These are phyloP conservation scores for Hiodon alosoides DNA, from an alignment of 2,113 vertebrate species.

Conservation along the genomic window DNA sequence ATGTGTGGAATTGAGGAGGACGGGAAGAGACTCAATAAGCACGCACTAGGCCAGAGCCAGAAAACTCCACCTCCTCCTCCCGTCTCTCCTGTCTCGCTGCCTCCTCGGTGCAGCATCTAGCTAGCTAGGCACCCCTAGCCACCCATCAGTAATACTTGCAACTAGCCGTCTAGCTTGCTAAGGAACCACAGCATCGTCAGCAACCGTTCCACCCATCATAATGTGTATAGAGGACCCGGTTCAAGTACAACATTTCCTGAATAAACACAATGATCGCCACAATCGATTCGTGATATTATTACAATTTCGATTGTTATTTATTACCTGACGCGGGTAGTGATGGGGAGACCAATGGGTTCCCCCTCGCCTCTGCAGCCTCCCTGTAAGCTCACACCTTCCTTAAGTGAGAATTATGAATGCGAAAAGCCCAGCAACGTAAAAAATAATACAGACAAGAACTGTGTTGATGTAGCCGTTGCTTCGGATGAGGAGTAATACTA, in stretches of 20 bases:
- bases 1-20: neutral
- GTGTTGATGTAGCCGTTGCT: constrained; percentile 16
- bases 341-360: constrained; percentile 36
- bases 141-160: neutral
- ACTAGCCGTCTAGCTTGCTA: neutral
- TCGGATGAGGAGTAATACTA: constrained; percentile 1
- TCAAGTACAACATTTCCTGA: neutral
- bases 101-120: constrained; percentile 30
- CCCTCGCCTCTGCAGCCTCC: constrained; percentile 27
- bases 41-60: constrained; percentile 39
- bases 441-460: constrained; percentile 5
- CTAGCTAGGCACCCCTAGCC: constrained; percentile 10
- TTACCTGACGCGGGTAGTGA: constrained; percentile 39
- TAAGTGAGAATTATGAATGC: constrained; percentile 24
- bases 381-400: constrained; percentile 30
- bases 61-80: constrained; percentile 28
- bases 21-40: neutral
- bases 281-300: constrained; percentile 2
- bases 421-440: constrained; percentile 1
- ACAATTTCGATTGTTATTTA: constrained; percentile 17
- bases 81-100: constrained; percentile 15
- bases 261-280: neutral
- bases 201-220: neutral
- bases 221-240: neutral
- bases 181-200: constrained; percentile 1